Conservation (phyloP, 92 coral and sea anemone species). For the Epizoanthus illoricatus region DNA sequence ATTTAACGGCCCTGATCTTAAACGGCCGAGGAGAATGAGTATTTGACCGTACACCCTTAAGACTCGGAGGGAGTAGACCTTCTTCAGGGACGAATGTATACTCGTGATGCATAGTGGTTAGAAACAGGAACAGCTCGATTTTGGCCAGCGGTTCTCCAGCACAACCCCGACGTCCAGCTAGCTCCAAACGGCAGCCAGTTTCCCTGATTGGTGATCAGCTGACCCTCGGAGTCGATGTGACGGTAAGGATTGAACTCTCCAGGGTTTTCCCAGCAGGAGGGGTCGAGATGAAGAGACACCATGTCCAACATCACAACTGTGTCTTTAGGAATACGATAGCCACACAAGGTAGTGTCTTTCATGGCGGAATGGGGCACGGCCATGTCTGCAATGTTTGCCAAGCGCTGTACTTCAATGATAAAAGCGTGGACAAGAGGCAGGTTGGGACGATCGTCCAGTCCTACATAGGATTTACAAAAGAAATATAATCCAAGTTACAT, state of each 20-base stretch:
- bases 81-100: too few species aligned
- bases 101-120: too few species aligned
- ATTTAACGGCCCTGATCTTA: slow-evolving; percentile 58
- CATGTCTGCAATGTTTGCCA: not conserved
- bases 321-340: not conserved
- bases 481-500: not conserved
- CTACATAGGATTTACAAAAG: not conserved
- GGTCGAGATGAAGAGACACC: too few species aligned
- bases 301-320: too few species aligned
- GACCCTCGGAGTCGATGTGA: too few species aligned
- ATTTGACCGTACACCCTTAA: slow-evolving; percentile 2
- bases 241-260: not conserved
- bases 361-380: not conserved
- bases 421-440: not conserved
- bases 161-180: too few species aligned
- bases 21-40: slow-evolving; percentile 57
- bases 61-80: too few species aligned
- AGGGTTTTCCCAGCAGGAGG: not conserved
- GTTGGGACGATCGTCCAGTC: not conserved
- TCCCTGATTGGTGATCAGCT: too few species aligned
- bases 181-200: too few species aligned
- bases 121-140: too few species aligned
- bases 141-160: too few species aligned
- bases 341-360: slow-evolving; percentile 12
- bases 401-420: not conserved